Base-by-base conservation (phyloP, 2,797 vertebrate species). In the Aulostomus chinensis region DNA sequence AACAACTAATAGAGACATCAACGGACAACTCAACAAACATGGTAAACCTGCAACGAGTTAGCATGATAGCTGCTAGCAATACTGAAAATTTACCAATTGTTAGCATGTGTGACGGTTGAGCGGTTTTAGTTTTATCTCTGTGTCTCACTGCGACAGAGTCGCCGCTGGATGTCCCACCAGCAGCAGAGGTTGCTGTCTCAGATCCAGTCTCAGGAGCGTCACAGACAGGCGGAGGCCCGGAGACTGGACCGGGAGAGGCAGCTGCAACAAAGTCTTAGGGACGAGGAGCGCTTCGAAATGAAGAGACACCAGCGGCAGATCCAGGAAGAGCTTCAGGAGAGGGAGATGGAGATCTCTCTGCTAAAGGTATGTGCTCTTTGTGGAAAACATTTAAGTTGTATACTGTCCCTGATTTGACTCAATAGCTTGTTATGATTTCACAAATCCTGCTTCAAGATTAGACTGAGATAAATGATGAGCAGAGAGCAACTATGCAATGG, bases 281-380 rank as follows among this genome's bases (percentile, higher is more conserved):
- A 51, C 1, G 90, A 94, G 47, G 88, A 92, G 9, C 71, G 64
- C 0, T 32, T 68, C 0, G 90, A 92, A 25, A 86, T 30, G 45
- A 91, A 66, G 76, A 80, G 88, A 2, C 57, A 88, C 34, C 59
- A 86, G 33, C 74, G 88, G 9, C 62, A 86, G 38, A 28, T 91
- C 49, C 88, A 90, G n/a, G 76, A 92, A 13, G 88, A 93, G 64
- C 80, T 91, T n/a, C 70, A 64, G 9, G 94, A 94, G 68, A 85
- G 71, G 58, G 78, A 78, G 13, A 68, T 88, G 29, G 91, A 97
- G 53, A 89, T 90, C 43, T 79, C 89, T 3, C 61, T 93, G 48
- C 33, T 82, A 2, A 85, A 89, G 83, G 95, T 80, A 8, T 4
- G 45, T 18, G 7, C 20, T 11, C 7, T 33, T 6, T 30, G 12